These are phyloP conservation scores for Noctua comes DNA, from an alignment of 2,888 invertebrate species.

Conservation along the genomic window DNA sequence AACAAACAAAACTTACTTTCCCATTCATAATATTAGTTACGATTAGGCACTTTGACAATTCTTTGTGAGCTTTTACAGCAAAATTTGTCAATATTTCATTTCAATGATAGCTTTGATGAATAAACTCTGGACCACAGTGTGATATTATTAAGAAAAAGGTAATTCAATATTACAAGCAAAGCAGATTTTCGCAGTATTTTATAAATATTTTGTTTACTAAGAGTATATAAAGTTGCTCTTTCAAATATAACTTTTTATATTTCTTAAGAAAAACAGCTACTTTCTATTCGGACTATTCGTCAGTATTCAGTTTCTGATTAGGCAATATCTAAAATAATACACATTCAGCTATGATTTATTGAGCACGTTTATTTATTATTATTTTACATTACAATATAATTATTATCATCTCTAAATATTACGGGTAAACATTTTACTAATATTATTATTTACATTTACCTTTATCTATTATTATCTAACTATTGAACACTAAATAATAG, in stretches of 20 bases:
- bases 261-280: neutral
- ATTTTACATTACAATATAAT: constrained; percentile 65
- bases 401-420: constrained; percentile 66
- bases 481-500: constrained; percentile 72
- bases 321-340: constrained; percentile 32
- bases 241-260: neutral
- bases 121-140: too few species aligned
- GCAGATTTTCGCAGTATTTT: neutral
- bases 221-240: neutral
- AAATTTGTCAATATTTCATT: too few species aligned
- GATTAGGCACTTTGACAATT: too few species aligned
- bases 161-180: neutral
- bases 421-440: constrained; percentile 72
- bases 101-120: too few species aligned
- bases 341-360: constrained; percentile 66
- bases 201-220: neutral
- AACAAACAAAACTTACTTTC: too few species aligned
- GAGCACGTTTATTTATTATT: constrained; percentile 75
- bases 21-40: too few species aligned
- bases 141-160: too few species aligned
- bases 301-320: neutral
- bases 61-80: too few species aligned
- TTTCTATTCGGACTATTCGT: neutral
- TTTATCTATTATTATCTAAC: constrained; percentile 63
- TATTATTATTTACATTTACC: constrained; percentile 66